Evolutionary conservation across 2,888 invertebrate genomes (phyloP).

Genomic region (Caenorhabditis sinica): DNA sequence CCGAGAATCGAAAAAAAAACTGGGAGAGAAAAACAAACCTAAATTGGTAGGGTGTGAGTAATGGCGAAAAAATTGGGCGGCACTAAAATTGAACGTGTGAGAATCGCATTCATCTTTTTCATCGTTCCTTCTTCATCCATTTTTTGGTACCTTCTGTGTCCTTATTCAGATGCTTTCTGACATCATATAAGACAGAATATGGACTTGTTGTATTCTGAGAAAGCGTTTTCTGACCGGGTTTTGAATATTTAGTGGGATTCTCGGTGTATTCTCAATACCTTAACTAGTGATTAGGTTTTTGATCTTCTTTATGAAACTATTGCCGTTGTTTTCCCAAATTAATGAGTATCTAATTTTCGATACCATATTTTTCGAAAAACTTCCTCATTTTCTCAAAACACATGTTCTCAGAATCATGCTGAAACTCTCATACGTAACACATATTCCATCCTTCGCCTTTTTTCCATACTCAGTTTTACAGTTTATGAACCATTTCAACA

Average conservation of each 20-base stretch:
- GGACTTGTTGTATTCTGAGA: neutral
- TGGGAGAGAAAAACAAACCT: constrained; percentile 40
- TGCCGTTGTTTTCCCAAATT: no score
- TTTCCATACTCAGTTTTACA: constrained; percentile 1
- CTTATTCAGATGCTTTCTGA: neutral
- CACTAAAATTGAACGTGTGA: constrained; percentile 15
- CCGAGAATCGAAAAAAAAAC: neutral
- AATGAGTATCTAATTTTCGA: neutral
- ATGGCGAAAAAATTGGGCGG: constrained; percentile 15
- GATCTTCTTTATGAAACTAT: no score
- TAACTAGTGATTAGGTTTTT: no score
- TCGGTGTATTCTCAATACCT: no score
- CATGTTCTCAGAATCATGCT: neutral
- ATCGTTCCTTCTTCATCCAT: neutral
- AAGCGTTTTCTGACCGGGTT: neutral
- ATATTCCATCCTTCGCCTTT: neutral
- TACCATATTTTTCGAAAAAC: constrained; percentile 8
- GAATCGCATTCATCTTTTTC: neutral
- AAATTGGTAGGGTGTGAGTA: constrained; percentile 38
- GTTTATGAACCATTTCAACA: constrained; percentile 44
- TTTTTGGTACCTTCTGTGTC: neutral
- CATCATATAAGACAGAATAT: constrained; percentile 6
- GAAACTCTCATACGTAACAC: neutral
- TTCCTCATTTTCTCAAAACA: neutral
- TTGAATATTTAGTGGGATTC: neutral